Percentiles rank a stretch among this genome's conserved stretches.
Evolutionary conservation across 2,797 vertebrate genomes (phyloP).

Genomic region (Trachurus trachurus): DNA sequence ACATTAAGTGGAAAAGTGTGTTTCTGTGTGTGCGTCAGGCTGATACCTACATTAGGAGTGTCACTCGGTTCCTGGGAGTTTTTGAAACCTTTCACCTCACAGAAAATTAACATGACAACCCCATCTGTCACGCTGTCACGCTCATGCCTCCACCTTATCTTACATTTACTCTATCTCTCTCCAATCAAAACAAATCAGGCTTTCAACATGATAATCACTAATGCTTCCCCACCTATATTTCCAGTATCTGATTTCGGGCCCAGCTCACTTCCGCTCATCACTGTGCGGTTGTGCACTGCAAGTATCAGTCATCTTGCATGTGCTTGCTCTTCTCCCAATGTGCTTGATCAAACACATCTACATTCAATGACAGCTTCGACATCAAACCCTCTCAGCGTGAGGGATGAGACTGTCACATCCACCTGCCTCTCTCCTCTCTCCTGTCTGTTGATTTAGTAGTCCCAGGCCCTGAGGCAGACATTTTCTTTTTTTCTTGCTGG

Average conservation of each 20-base stretch:
- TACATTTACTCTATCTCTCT: not conserved
- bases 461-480: slow-evolving; percentile 54
- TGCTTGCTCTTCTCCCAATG: slow-evolving; percentile 48
- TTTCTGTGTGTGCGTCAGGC: not conserved
- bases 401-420: slow-evolving; percentile 68
- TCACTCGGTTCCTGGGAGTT: not conserved
- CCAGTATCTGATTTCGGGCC: not conserved
- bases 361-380: slow-evolving; percentile 54
- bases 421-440: slow-evolving; percentile 64
- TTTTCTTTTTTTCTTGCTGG: slow-evolving; percentile 59
- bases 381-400: slow-evolving; percentile 56
- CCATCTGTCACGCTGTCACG: not conserved
- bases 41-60: not conserved
- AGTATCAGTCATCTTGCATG: slow-evolving; percentile 4
- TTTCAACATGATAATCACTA: not conserved
- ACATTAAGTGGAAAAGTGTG: not conserved
- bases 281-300: slow-evolving; percentile 4
- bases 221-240: not conserved
- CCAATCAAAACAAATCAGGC: not conserved
- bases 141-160: not conserved
- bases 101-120: not conserved
- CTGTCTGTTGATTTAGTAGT: slow-evolving; percentile 63
- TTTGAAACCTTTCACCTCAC: not conserved
- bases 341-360: slow-evolving; percentile 65
- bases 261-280: not conserved